Percentiles rank a stretch among this genome's conserved stretches.
These are phyloP conservation scores for Hyles lineata DNA, from an alignment of 2,888 invertebrate species.

Conservation along the genomic window DNA sequence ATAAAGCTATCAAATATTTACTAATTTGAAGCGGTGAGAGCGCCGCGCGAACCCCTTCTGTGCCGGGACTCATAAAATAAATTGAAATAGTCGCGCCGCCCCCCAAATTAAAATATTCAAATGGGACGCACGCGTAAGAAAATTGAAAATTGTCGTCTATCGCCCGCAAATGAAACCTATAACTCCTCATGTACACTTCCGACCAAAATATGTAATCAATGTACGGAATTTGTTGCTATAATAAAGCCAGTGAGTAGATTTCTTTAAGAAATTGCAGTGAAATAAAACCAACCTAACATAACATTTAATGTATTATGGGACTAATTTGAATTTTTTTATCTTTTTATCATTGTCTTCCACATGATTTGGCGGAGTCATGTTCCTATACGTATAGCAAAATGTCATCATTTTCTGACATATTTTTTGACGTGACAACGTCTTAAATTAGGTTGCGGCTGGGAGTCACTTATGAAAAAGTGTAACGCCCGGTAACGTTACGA, in stretches of 20 bases:
- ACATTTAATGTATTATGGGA: too few relatives aligned
- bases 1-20: slow-evolving; percentile 85
- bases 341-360: too few relatives aligned
- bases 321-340: too few relatives aligned
- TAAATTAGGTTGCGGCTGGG: too few relatives aligned
- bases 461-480: too few relatives aligned
- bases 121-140: slow-evolving; percentile 86
- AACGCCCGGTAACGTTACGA: too few relatives aligned
- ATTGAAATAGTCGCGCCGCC: slow-evolving; percentile 85
- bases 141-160: slow-evolving; percentile 86
- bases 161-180: slow-evolving; percentile 85
- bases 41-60: slow-evolving; percentile 81
- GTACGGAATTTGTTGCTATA: too few relatives aligned
- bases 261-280: slow-evolving; percentile 41
- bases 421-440: too few relatives aligned
- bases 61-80: slow-evolving; percentile 83
- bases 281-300: too few relatives aligned
- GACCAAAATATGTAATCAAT: slow-evolving; percentile 55
- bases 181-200: slow-evolving; percentile 77
- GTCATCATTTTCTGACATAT: too few relatives aligned
- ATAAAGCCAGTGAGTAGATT: slow-evolving; percentile 34
- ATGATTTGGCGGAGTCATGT: too few relatives aligned
- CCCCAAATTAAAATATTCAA: slow-evolving; percentile 86
- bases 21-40: slow-evolving; percentile 82
- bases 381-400: too few relatives aligned